These are phyloP conservation scores for Orthosia gracilis DNA, from an alignment of 2,888 invertebrate genomes.

Conservation along the genomic window DNA sequence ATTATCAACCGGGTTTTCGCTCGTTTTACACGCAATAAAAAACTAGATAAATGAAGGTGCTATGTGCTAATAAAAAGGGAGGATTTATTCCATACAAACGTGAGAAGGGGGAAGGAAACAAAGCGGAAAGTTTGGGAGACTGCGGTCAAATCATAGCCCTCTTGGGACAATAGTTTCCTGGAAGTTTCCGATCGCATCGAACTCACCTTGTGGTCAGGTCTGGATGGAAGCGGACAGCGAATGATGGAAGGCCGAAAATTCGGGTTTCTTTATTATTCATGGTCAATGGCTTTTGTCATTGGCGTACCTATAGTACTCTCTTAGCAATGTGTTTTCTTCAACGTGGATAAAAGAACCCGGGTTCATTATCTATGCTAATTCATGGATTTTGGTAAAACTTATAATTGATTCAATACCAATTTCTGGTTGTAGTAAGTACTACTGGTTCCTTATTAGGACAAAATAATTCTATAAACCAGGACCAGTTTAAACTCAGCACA, in stretches of 20 bases:
- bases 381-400: background rate
- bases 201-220: constrained; percentile 47
- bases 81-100: constrained; percentile 75
- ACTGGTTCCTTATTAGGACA: background rate
- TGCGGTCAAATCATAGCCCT: constrained; percentile 86
- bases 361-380: no score
- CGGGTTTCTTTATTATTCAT: no score
- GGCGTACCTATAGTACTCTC: no score
- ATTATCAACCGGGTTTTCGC: constrained; percentile 30
- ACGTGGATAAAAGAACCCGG: no score
- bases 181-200: constrained; percentile 75
- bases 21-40: constrained; percentile 70
- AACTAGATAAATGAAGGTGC: constrained; percentile 72
- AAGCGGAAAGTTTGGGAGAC: constrained; percentile 80
- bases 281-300: background rate
- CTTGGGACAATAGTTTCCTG: constrained; percentile 78
- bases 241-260: background rate
- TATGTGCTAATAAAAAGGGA: constrained; percentile 75
- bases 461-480: background rate
- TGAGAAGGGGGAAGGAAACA: constrained; percentile 76
- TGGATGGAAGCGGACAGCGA: constrained; percentile 34
- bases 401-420: background rate
- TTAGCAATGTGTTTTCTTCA: no score
- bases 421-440: background rate
- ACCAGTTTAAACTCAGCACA: background rate